Evolutionary conservation across 92 coral and sea anemone genomes (phyloP).

Genomic region (Porites cylindrica): DNA sequence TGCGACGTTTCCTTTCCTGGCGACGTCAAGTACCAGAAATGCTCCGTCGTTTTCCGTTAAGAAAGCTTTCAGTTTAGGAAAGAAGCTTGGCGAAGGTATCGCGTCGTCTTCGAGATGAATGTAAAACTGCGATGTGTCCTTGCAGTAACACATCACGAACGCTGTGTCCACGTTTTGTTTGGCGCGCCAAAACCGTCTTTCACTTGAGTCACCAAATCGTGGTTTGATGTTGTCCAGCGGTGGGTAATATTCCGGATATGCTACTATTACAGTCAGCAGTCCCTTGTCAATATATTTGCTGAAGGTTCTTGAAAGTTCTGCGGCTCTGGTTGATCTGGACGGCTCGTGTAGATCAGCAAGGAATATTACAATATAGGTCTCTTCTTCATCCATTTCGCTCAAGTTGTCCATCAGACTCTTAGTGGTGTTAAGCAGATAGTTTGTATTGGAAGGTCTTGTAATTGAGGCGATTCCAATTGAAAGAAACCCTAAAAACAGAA

Average conservation of each 20-base stretch:
- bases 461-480: slow-evolving; percentile 67
- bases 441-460: slow-evolving; percentile 12
- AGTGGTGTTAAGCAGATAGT: slow-evolving; percentile 41
- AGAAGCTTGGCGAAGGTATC: slow-evolving; percentile 65
- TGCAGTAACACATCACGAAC: slow-evolving; percentile 79
- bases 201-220: slow-evolving; percentile 62
- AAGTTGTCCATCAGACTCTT: slow-evolving; percentile 29
- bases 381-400: slow-evolving; percentile 22
- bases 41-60: slow-evolving; percentile 42
- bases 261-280: slow-evolving; percentile 66
- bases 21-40: slow-evolving; percentile 65
- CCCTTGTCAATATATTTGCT: slow-evolving; percentile 24
- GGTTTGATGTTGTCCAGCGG: slow-evolving; percentile 58
- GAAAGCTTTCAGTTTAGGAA: slow-evolving; percentile 68
- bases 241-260: slow-evolving; percentile 63
- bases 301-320: slow-evolving; percentile 9
- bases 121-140: slow-evolving; percentile 62
- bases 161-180: slow-evolving; percentile 78
- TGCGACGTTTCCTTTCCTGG: slow-evolving; percentile 71
- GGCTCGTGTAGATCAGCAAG: slow-evolving; percentile 56
- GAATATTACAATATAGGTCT: slow-evolving; percentile 50
- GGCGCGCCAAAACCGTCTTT: slow-evolving; percentile 77
- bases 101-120: slow-evolving; percentile 83
- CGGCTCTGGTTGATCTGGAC: background rate
- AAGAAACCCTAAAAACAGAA: slow-evolving; percentile 29